Conservation (phyloP, 2,797 vertebrate species). For the Crocidura indochinensis region DNA sequence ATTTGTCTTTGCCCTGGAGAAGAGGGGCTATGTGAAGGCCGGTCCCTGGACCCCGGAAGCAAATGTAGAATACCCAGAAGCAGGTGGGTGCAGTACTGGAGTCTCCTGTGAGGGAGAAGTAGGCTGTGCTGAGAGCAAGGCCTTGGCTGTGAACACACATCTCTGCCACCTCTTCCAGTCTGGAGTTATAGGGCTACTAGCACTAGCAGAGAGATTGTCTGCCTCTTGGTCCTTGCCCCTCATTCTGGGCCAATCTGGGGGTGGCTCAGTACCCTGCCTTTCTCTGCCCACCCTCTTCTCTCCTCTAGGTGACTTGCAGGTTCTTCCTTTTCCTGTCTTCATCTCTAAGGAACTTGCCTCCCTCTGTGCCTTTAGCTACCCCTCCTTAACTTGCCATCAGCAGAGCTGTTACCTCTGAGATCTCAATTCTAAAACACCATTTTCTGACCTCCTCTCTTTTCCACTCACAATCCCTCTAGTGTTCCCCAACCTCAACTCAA, state of each 20-base stretch:
- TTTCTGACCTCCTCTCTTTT: background rate
- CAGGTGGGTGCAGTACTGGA: constrained; percentile 91
- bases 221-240: background rate
- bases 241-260: background rate
- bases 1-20: constrained; percentile 97
- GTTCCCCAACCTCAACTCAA: background rate
- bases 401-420: background rate
- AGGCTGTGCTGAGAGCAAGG: background rate
- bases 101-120: background rate
- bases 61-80: constrained; percentile 95
- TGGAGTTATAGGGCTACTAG: background rate
- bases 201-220: background rate
- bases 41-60: constrained; percentile 99
- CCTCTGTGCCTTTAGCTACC: no score
- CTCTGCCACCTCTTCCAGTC: background rate
- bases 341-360: background rate
- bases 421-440: background rate
- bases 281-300: background rate
- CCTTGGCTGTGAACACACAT: background rate
- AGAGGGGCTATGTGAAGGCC: constrained; percentile 97
- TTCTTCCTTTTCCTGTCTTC: background rate
- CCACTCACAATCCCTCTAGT: background rate
- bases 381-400: background rate
- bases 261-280: background rate
- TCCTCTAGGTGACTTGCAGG: background rate